A percentile compares a stretch with the other conserved stretches of the same genome.
These are phyloP conservation scores for Solea senegalensis DNA, from an alignment of 2,113 vertebrate species.

Conservation along the genomic window DNA sequence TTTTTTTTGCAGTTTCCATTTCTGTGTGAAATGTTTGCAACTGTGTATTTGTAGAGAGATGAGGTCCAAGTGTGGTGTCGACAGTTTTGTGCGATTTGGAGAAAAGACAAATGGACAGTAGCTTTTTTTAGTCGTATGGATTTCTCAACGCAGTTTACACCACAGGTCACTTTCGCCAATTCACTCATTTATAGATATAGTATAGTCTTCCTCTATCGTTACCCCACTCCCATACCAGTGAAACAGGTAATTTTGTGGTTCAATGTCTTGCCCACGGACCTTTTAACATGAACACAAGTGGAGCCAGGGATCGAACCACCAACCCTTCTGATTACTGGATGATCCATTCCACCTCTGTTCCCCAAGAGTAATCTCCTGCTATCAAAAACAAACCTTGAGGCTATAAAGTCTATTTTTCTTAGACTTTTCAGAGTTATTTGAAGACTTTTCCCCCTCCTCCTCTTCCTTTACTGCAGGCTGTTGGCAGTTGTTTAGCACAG, in stretches of 20 bases:
- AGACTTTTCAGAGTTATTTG: neutral
- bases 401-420: neutral
- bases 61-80: too few relatives aligned
- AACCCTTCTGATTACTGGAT: neutral
- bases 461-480: conserved; percentile 6
- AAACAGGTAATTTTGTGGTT: neutral
- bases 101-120: too few relatives aligned
- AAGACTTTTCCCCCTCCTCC: neutral
- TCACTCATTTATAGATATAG: too few relatives aligned
- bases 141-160: too few relatives aligned
- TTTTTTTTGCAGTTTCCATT: too few relatives aligned
- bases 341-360: neutral
- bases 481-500: conserved; percentile 39
- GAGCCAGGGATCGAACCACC: neutral
- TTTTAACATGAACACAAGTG: neutral
- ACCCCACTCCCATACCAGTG: neutral
- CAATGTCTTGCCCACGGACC: neutral
- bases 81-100: too few relatives aligned
- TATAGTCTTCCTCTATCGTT: too few relatives aligned
- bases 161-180: too few relatives aligned
- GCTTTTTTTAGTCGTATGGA: too few relatives aligned
- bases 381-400: neutral
- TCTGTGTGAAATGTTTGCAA: too few relatives aligned
- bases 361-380: neutral
- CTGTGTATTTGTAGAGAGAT: too few relatives aligned